Percentiles rank a stretch among this genome's conserved stretches.
These are phyloP conservation scores for Eidolon helvum DNA, from an alignment of 2,113 vertebrate species.

Conservation along the genomic window DNA sequence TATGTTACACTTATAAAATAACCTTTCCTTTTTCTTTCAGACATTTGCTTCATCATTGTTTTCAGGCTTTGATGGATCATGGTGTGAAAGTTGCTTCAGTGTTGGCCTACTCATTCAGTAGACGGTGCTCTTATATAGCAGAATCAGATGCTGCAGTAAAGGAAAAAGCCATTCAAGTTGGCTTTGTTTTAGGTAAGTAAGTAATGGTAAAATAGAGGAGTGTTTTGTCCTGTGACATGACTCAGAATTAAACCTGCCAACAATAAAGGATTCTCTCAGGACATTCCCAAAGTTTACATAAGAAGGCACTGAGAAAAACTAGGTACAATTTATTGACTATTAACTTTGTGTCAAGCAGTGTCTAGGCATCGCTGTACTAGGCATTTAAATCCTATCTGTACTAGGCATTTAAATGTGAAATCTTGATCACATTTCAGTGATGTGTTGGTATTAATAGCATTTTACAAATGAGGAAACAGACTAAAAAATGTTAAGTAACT, in stretches of 20 bases:
- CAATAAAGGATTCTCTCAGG: neutral
- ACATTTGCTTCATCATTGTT: constrained; percentile 98
- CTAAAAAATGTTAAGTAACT: constrained; percentile 26
- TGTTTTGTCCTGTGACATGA: neutral
- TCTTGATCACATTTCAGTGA: neutral
- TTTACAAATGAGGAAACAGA: constrained; percentile 10
- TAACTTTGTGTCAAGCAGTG: neutral
- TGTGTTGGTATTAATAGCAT: constrained; percentile 6
- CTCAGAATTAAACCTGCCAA: constrained; percentile 12
- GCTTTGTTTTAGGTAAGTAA: constrained; percentile 97
- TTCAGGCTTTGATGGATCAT: constrained; percentile 99
- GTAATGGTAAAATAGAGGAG: constrained; percentile 13
- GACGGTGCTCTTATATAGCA: constrained; percentile 97
- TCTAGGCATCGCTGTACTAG: neutral
- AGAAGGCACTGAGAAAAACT: neutral
- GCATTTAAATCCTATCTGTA: neutral
- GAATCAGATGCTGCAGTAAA: constrained; percentile 96
- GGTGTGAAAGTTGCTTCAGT: constrained; percentile 98
- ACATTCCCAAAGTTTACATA: neutral
- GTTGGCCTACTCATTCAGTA: constrained; percentile 97
- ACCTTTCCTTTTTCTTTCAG: constrained; percentile 79
- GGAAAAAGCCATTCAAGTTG: constrained; percentile 98
- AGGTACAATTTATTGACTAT: neutral
- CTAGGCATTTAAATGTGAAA: neutral
- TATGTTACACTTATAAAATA: neutral